Evolutionary conservation across 1,140 invertebrate genomes (phyloP), one percentile per base, ranked within the genome.

Genomic region (Brachionus manjavacas): DNA sequence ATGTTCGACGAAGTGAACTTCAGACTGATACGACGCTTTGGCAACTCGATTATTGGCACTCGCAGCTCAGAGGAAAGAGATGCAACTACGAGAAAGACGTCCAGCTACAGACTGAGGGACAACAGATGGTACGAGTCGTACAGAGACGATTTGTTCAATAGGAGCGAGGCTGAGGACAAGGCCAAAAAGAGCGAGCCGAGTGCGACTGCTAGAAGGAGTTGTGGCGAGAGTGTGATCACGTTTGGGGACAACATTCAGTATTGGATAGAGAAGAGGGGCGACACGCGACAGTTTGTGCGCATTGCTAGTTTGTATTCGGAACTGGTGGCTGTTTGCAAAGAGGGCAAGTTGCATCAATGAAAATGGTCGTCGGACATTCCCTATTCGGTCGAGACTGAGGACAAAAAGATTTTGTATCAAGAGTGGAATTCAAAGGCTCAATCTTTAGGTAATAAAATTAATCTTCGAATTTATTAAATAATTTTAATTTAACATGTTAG

Each of bases 271-370:
- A 89, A 88, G 86, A 92, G 92, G 85, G 90, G 89, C 7, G 68
- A 86, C 74, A 85, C 85, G 70, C 84, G 86, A 0, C 88, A 87
- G 85, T 93, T 93, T 87, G 86, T 87, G 6, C 89, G 91, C 74
- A 93, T 99, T 86, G 95, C 94, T 43, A 93, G 95, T 2, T 92
- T 98, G 84, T 93, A 97, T 88, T 96, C 95, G 55, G 97, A 99
- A 90, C 91, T 99, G 72, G 93, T 99, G 81, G 97, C 95, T 3
- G 90, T 99, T 49, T 95, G 94, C 16, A 92, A 92, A 46, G 93
- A 92, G 86, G 97, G 97, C 16, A 94, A 96, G 86, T 88, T 99
- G n/a, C 95, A 97, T 90, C 95, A 98, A 88, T 99, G 97, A 97
- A 93, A 93, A 86, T 99, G 97, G 97, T 91, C 92, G 60, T 95